Evolutionary conservation across 1,140 invertebrate species (phyloP).

Genomic region (Temnothorax curvispinosus): DNA sequence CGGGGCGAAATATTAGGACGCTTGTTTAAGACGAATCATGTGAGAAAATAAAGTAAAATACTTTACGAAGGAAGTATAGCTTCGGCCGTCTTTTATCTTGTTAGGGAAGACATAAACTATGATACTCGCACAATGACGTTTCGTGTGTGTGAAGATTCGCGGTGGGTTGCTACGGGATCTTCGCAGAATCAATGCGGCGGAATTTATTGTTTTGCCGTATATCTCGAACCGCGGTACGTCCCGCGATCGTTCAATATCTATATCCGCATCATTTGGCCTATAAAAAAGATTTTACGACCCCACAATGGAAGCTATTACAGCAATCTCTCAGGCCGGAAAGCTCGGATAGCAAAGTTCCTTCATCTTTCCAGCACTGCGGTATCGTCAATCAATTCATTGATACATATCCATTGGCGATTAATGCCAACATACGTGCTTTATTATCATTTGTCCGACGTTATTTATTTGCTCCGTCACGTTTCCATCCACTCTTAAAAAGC

Average conservation of each 20-base stretch:
- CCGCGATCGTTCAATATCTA: constrained; percentile 32
- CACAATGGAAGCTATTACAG: neutral
- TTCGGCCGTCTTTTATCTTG: neutral
- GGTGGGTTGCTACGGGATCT: neutral
- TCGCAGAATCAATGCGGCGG: constrained; percentile 17
- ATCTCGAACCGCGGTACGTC: constrained; percentile 1
- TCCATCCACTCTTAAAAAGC: too few species aligned
- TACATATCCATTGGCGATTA: constrained; percentile 15
- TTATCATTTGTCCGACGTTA: neutral
- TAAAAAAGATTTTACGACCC: constrained; percentile 51
- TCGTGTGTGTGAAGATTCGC: neutral
- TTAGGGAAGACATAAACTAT: neutral
- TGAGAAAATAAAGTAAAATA: neutral
- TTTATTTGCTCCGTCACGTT: neutral
- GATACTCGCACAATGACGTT: neutral
- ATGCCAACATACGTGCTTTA: neutral
- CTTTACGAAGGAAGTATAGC: neutral
- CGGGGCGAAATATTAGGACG: neutral
- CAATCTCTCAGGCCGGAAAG: neutral
- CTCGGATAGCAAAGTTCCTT: neutral
- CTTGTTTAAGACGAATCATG: neutral
- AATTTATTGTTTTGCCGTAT: constrained; percentile 38
- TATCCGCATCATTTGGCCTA: constrained; percentile 41
- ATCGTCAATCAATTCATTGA: constrained; percentile 9
- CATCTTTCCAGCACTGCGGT: neutral